These are phyloP conservation scores for Eucidaris tribuloides DNA, from an alignment of 35 echinoderm and acorn worm species.

Conservation along the genomic window DNA sequence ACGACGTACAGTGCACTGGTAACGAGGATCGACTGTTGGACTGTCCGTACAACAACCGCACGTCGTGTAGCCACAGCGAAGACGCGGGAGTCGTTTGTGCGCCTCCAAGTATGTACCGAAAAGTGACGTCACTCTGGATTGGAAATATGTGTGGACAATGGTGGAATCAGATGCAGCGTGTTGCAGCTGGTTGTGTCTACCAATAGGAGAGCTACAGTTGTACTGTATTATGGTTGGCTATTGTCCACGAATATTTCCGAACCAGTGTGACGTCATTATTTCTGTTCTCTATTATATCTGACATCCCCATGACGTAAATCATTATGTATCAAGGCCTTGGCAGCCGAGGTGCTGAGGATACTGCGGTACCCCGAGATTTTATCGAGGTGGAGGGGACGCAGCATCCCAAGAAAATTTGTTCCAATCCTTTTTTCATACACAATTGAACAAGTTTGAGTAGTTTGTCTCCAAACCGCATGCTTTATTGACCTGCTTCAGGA, in stretches of 20 bases:
- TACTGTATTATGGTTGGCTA: neutral
- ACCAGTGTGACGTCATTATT: too few relatives aligned
- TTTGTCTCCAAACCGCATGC: too few relatives aligned
- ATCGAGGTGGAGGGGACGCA: too few relatives aligned
- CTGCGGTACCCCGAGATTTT: too few relatives aligned
- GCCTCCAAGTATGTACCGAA: neutral
- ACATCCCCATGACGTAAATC: neutral
- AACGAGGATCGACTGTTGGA: constrained; percentile 1
- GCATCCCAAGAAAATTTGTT: too few relatives aligned
- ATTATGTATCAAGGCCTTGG: too few relatives aligned
- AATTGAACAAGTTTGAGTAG: too few relatives aligned
- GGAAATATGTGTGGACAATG: too few relatives aligned
- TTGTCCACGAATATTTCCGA: neutral
- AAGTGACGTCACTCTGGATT: neutral
- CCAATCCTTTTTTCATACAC: too few relatives aligned
- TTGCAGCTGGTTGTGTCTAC: neutral
- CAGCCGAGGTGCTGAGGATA: too few relatives aligned
- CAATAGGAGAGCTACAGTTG: neutral
- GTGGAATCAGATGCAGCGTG: too few relatives aligned
- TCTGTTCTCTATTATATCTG: neutral
- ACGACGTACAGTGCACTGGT: constrained; percentile 25
- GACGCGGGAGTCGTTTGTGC: constrained; percentile 45
- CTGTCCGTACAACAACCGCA: neutral
- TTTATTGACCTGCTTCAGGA: too few relatives aligned
- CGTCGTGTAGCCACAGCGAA: neutral